Percentiles rank a stretch among this genome's conserved stretches.
These are phyloP conservation scores for Fukomys damarensis DNA, from an alignment of 2,113 vertebrate genomes.

Conservation along the genomic window DNA sequence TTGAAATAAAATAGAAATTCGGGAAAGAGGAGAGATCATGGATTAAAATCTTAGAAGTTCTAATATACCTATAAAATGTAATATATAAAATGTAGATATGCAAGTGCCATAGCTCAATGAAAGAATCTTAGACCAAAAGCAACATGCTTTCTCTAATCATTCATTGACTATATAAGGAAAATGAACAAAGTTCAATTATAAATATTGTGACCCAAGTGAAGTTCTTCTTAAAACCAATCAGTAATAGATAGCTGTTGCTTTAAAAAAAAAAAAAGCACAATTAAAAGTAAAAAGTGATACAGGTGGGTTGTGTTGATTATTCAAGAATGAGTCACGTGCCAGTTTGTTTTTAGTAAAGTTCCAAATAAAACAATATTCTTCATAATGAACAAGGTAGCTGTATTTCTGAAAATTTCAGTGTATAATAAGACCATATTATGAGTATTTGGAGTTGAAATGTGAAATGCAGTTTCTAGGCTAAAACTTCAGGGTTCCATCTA, in stretches of 20 bases:
- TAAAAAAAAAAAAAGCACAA: neutral
- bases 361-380: conserved; percentile 14
- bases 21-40: neutral
- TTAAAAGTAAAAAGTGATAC: neutral
- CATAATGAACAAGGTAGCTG: neutral
- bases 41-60: neutral
- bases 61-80: neutral
- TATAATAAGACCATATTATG: neutral
- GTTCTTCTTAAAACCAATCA: conserved; percentile 42
- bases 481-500: neutral
- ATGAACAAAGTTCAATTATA: conserved; percentile 2
- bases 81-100: too few species aligned
- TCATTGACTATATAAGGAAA: neutral
- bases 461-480: neutral
- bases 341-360: neutral
- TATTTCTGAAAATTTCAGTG: neutral
- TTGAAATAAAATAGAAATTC: neutral
- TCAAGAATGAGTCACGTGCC: neutral
- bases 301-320: neutral
- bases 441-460: neutral
- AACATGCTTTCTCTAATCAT: conserved; percentile 7
- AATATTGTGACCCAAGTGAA: neutral
- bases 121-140: neutral
- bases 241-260: conserved; percentile 29
- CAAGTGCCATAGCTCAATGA: neutral